phyloP scores from a whole-genome alignment of 2,888 invertebrate species.

The Incurvaria masculella region DNA sequence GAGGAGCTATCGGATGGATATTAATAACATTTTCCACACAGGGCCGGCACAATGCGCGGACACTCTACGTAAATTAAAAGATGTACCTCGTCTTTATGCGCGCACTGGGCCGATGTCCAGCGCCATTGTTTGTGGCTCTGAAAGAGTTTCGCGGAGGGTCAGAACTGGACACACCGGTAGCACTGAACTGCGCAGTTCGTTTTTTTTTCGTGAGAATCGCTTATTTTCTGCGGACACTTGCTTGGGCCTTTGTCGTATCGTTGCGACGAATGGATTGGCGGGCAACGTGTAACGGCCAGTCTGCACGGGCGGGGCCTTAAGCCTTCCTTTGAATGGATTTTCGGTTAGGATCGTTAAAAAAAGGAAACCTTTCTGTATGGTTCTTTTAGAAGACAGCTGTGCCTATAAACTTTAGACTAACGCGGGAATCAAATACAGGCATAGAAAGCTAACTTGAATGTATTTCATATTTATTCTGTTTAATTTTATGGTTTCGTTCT shows the following conservation, averaged over 20 bases:
- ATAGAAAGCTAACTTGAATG: no score
- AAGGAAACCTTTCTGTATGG: no score
- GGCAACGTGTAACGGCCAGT: background rate
- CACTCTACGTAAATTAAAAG: conserved; percentile 1
- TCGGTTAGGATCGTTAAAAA: background rate
- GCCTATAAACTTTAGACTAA: no score
- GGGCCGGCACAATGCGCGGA: background rate
- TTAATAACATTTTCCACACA: conserved; percentile 1
- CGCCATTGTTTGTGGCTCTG: background rate
- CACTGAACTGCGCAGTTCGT: background rate
- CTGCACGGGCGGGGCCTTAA: no score
- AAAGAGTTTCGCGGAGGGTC: background rate
- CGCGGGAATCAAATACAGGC: no score
- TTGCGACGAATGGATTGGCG: background rate
- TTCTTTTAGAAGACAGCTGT: no score
- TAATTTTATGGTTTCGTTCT: no score
- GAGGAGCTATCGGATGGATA: background rate
- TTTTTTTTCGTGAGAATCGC: conserved; percentile 2
- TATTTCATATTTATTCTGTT: no score
- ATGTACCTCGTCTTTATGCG: background rate
- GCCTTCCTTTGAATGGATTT: background rate
- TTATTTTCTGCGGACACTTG: conserved; percentile 1
- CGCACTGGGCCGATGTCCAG: background rate
- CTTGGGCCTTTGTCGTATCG: background rate
- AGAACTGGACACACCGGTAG: conserved; percentile 1